Base-by-base conservation (phyloP, 2,888 invertebrate species). In the Merodon equestris region DNA sequence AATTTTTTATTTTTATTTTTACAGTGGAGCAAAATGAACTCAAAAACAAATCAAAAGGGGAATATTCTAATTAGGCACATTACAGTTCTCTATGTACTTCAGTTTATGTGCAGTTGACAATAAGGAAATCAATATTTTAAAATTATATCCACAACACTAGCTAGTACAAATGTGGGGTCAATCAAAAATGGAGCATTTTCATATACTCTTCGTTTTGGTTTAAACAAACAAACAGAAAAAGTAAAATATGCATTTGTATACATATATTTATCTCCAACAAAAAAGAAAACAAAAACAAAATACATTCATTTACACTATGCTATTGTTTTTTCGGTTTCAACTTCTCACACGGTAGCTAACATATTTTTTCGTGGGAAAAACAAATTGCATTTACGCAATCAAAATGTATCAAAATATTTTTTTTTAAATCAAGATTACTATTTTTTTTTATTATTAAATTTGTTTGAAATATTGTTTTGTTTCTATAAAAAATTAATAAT, bases 301-400 rank as follows among this genome's bases (percentile, higher is more conserved):
- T 50, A 56, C 36, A 61, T 51, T 47, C 42, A 60, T 50, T 67
- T 57, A 77, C 67, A 73, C 67, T 54, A 42, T 44, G 67, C 56
- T 68, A 61, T 77, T 40, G n/a, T 9, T 40, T 40, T 27, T 56
- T 45, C 19, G 40, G 56, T 71, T 76, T 63, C 38, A 56, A 66
- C 54, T 60, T 77, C 56, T 68, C 72, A 68, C 53, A 50, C 48
- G 70, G 58, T 27, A 27, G 27, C n/a, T 48, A 38, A 27, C 51
- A 68, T 40, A 53, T 61, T 72, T 57, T 48, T 81, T 57, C 53
- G 79, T 83, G 83, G 83, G 85, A 88, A 84, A 88, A 88, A 89
- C 89, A 88, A 88, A 88, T 88, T 89, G 88, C 88, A 88, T 88
- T 88, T 87, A 87, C 84, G 88, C 88, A 88, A 89, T 86, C 82